Evolutionary conservation across 2,113 vertebrate genomes (phyloP), one percentile per base, ranked within the genome.

Genomic region (Thomomys bottae): DNA sequence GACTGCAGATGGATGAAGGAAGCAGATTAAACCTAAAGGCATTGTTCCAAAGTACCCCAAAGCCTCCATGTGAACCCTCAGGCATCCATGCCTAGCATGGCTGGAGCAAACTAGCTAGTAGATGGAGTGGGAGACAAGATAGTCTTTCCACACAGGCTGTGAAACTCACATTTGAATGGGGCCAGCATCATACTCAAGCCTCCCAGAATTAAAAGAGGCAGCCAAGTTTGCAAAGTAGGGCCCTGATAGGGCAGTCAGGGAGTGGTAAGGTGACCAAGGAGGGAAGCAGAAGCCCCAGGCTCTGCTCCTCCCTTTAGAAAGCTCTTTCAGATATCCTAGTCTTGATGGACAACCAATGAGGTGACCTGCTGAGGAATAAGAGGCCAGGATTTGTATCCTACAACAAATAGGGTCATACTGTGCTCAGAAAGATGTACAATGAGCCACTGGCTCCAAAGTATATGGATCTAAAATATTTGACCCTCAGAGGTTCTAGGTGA

Each of bases 361-460:
- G 45, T 72, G 73, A 23, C 23, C 0, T 1, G 3, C 23, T 6
- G n/a, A 40, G 40, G 45, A 18, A 26, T 2, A 3, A 71, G 26
- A 2, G 17, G 23, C 2, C 12, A 36, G 14, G 30, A 26, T 32
- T n/a, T 0, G 1, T 11, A 49, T 32, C 14, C 59, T 32, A 59
- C 71, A 42, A 32, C 6, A 49, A 11, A 8, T 2, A 42, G 75
- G 38, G 57, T 6, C 21, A 0, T 0, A 0, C 64, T 5, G 12
- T 30, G 64, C 59, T 67, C 21, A 26, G 76, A 36, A 66, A 57
- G 18, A 70, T 30, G 45, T 57, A 32, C 12, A 32, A 45, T 1
- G 10, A 17, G 34, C 14, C 18, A 71, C 3, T 15, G n/a, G 6
- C 32, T 83, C 49, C 76, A 24, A 67, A 0, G 34, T 40, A 4